Base-by-base conservation (phyloP, 2,888 invertebrate species). In the Caenorhabditis japonica region DNA sequence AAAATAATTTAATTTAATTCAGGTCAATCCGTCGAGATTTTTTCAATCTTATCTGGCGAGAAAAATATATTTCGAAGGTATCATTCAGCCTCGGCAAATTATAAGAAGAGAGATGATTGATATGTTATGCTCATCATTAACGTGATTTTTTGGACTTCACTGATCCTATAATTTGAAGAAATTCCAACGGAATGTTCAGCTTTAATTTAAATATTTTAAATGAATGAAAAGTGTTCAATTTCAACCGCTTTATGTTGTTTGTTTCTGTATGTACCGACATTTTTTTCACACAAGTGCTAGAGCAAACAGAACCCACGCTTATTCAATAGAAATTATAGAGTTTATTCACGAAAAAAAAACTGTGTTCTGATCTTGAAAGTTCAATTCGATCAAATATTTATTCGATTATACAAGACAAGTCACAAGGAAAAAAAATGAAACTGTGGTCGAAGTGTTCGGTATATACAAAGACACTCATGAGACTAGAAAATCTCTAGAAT, bases 401-500 rank as follows among this genome's bases (percentile, higher is more conserved):
- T 17, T 34, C 36, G n/a, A 34, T 19, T 12, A 51, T 36, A 38
- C 39, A 38, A 64, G 41, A 56, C 41, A 56, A 41, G 46, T 51
- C 56, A 55, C 39, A 39, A 64, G 19, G 33, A 44, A 66, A 30
- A 46, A 46, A 5, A 30, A 30, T 5, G 44, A 46, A 5, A 30
- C 5, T 5, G 44, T 23, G 39, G 30, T 56, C 47, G 56, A 23
- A 39, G 39, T 34, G 49, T 30, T 66, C 66, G 66, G 49, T 56
- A 66, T 66, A 66, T 66, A 66, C 66, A 66, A 66, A 66, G 56
- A 66, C 36, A 51, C 51, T 51, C 51, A 51, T 51, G 51, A 49
- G 49, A 49, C 49, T 49, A 49, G 47, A 47, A 33, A 30, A 12
- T n/a, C 2, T 23, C 43, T 43, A 15, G 15, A 64, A 55, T 34